Percentiles rank a stretch among this genome's conserved stretches.
Conservation (phyloP, 1,140 invertebrate genomes). For the Heliconius himera region DNA sequence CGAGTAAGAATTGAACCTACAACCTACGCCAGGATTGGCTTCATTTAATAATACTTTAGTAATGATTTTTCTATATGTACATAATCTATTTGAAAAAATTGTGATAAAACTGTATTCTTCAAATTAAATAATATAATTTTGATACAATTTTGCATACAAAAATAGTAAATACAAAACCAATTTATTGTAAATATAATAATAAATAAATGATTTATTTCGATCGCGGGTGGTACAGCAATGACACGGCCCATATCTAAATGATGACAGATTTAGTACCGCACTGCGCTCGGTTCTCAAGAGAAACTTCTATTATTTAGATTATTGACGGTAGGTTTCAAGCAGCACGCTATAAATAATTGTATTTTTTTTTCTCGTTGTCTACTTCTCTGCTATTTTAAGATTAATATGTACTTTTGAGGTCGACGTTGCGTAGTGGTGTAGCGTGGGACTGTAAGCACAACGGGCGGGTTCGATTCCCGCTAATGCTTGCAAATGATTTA, state of each 20-base stretch:
- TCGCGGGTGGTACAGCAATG: conserved; percentile 25
- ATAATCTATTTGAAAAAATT: no score
- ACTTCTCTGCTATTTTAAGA: not conserved
- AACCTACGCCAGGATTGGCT: no score
- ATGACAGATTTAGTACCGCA: conserved; percentile 44
- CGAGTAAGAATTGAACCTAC: no score
- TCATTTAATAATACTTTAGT: no score
- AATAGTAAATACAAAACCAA: not conserved
- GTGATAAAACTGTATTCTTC: no score
- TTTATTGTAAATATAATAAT: not conserved
- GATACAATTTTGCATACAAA: no score
- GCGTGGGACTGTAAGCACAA: no score
- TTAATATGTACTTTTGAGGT: not conserved
- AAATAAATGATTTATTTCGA: not conserved
- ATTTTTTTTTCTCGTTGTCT: not conserved
- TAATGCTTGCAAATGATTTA: no score
- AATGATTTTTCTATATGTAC: no score
- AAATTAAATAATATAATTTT: no score
- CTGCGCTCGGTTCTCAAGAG: conserved; percentile 31
- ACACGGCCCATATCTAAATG: conserved; percentile 36
- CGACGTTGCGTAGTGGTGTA: no score
- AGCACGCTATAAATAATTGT: not conserved
- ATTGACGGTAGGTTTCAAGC: conserved; percentile 22
- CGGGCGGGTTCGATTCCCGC: no score
- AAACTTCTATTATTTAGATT: conserved; percentile 30